Percentiles rank a stretch among this genome's conserved stretches.
phyloP scores from a whole-genome alignment of 2,888 invertebrate species.

The Agrotis ipsilon region DNA sequence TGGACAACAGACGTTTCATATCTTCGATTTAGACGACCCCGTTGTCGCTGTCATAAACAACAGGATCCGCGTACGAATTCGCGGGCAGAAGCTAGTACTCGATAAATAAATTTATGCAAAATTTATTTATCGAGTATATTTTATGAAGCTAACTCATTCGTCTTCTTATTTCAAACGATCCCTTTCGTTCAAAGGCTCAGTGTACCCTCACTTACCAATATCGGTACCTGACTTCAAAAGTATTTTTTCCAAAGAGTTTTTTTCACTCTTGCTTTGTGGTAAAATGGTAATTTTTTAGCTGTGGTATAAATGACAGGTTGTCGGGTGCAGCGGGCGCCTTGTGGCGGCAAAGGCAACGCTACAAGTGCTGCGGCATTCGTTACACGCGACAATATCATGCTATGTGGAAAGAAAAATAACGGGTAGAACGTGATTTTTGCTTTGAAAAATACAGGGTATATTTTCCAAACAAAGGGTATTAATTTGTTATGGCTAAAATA shows the following conservation, averaged over 20 bases:
- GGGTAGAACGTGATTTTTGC: slow-evolving; percentile 8
- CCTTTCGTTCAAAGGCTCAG: slow-evolving; percentile 44
- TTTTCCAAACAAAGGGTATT: slow-evolving; percentile 9
- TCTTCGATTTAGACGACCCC: too few relatives aligned
- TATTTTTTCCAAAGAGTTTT: slow-evolving; percentile 4
- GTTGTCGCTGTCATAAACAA: too few relatives aligned
- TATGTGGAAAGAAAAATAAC: slow-evolving; percentile 29
- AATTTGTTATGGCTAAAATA: slow-evolving; percentile 6
- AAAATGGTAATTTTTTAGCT: slow-evolving; percentile 25
- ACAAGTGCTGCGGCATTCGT: slow-evolving; percentile 26
- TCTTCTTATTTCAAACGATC: slow-evolving; percentile 41
- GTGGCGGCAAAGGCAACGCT: slow-evolving; percentile 29
- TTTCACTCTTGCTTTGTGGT: slow-evolving; percentile 30
- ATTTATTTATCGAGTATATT: slow-evolving; percentile 52
- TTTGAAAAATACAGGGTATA: slow-evolving; percentile 24
- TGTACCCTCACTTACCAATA: slow-evolving; percentile 30
- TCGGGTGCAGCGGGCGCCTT: slow-evolving; percentile 43
- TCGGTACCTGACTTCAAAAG: slow-evolving; percentile 44
- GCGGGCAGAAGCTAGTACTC: too few relatives aligned
- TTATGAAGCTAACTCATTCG: slow-evolving; percentile 35
- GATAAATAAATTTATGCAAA: slow-evolving; percentile 32
- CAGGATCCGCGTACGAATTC: too few relatives aligned
- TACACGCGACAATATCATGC: slow-evolving; percentile 56
- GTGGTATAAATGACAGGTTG: slow-evolving; percentile 56
- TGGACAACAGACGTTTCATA: too few relatives aligned